A percentile compares a stretch with the other conserved stretches of the same genome.
Evolutionary conservation across 2,888 invertebrate genomes (phyloP).

Genomic region (Helicoverpa assulta): DNA sequence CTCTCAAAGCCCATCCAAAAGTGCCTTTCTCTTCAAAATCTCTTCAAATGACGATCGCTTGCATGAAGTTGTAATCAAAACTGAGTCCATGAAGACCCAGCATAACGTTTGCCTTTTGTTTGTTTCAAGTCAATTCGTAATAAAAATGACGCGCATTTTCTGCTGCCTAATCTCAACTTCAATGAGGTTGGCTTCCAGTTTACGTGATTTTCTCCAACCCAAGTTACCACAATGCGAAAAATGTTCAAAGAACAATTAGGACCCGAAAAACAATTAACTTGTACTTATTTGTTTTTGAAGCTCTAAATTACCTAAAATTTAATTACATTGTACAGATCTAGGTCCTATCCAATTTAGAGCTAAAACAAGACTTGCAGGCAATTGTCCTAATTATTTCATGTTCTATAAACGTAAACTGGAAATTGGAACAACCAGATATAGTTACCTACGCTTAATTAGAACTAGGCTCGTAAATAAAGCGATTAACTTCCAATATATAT

Average conservation of each 20-base stretch:
- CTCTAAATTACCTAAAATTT: neutral
- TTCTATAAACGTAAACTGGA: slow-evolving; percentile 9
- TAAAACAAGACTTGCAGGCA: slow-evolving; percentile 9
- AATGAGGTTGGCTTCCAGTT: no score
- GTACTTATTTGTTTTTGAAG: neutral
- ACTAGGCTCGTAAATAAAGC: neutral
- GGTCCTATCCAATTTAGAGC: neutral
- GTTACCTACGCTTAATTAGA: neutral
- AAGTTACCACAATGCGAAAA: no score
- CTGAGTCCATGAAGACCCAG: no score
- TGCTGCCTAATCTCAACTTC: no score
- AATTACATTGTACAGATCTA: neutral
- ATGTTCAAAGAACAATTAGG: neutral
- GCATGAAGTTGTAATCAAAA: no score
- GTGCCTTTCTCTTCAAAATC: no score
- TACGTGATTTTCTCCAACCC: no score
- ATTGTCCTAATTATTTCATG: slow-evolving; percentile 27
- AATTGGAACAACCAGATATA: slow-evolving; percentile 6
- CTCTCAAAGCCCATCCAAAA: no score
- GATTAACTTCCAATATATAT: neutral
- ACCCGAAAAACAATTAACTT: neutral
- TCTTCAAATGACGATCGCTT: no score
- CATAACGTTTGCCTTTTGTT: no score
- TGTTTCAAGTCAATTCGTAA: no score
- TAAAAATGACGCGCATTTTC: no score